A percentile compares a stretch with the other conserved stretches of the same genome.
These are phyloP conservation scores for Hipparchia sbordonii DNA, from an alignment of 2,888 invertebrate species.

Conservation along the genomic window DNA sequence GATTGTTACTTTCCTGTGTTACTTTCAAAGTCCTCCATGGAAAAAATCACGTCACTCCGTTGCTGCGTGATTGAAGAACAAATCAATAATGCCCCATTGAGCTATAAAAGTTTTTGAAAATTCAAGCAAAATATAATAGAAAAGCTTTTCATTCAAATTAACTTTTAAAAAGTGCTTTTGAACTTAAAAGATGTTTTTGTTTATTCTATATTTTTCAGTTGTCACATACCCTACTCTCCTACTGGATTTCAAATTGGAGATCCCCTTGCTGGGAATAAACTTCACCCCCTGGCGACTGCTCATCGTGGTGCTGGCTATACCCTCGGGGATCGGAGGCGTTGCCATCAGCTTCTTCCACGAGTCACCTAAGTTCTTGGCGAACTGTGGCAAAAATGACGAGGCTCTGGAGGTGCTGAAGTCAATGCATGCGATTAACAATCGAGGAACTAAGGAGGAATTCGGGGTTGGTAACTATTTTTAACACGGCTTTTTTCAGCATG, in stretches of 20 bases:
- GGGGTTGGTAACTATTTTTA: constrained; percentile 48
- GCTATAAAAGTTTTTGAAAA: too few species aligned
- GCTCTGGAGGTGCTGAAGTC: constrained; percentile 78
- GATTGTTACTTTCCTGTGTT: too few species aligned
- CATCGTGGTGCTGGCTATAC: constrained; percentile 75
- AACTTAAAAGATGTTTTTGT: too few species aligned
- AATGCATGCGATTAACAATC: constrained; percentile 65
- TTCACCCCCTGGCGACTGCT: constrained; percentile 90
- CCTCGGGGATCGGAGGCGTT: constrained; percentile 79
- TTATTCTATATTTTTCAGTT: constrained; percentile 69
- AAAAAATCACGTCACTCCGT: too few species aligned
- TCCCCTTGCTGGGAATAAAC: constrained; percentile 74
- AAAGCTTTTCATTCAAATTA: too few species aligned
- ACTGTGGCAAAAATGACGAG: constrained; percentile 83
- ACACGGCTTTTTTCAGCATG: too few species aligned
- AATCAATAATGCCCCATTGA: too few species aligned
- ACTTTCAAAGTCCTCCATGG: too few species aligned
- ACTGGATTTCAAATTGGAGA: constrained; percentile 63
- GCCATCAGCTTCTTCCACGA: constrained; percentile 86
- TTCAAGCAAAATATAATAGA: too few species aligned
- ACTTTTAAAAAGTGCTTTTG: too few species aligned
- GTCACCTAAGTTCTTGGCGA: constrained; percentile 89
- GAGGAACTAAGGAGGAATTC: constrained; percentile 54
- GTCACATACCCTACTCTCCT: constrained; percentile 87
- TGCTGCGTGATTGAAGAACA: too few species aligned